Conservation (phyloP, 2,113 vertebrate species). For the Strix aluco region DNA sequence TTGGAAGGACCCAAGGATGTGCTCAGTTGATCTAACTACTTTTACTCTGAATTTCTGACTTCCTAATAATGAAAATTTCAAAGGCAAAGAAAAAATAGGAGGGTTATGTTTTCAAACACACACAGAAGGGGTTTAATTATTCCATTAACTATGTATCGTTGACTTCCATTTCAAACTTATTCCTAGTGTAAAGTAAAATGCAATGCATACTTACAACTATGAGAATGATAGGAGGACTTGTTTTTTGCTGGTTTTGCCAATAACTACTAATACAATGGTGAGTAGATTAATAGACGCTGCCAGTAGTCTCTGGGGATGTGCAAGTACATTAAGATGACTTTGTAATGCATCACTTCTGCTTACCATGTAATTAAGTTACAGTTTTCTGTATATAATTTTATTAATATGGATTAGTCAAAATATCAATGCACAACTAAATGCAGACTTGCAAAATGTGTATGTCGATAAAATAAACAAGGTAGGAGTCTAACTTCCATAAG, state of each 20-base stretch:
- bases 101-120: neutral
- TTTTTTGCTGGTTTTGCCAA: conserved; percentile 7
- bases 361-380: conserved; percentile 47
- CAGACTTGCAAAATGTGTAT: conserved; percentile 24
- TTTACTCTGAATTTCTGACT: neutral
- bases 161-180: neutral
- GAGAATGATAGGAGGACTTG: neutral
- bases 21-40: neutral
- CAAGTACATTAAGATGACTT: conserved; percentile 64
- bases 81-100: neutral
- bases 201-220: neutral
- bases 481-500: neutral
- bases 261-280: conserved; percentile 50
- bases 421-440: conserved; percentile 46
- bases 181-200: neutral
- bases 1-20: neutral
- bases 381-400: conserved; percentile 46
- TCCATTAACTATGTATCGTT: neutral
- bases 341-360: conserved; percentile 40
- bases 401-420: conserved; percentile 53
- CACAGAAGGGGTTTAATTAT: neutral
- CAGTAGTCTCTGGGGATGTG: conserved; percentile 1
- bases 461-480: neutral
- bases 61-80: neutral
- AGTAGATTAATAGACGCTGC: conserved; percentile 45